Evolutionary conservation across 2,113 vertebrate species (phyloP).

Genomic region (Nestor notabilis): DNA sequence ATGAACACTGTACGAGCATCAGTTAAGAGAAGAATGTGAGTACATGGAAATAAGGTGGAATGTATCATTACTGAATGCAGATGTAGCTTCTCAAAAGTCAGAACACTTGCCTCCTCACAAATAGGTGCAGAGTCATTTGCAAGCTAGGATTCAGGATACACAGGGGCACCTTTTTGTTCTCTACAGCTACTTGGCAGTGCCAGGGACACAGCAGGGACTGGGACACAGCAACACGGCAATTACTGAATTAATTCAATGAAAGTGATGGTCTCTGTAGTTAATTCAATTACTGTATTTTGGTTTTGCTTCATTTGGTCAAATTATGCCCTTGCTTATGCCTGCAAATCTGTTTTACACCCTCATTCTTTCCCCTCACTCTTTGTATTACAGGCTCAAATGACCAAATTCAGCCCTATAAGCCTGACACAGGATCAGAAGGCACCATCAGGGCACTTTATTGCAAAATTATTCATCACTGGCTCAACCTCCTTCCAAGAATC

Average conservation of each 20-base stretch:
- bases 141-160: neutral
- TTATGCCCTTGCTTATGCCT: conserved; percentile 15
- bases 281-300: conserved; percentile 5
- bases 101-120: neutral
- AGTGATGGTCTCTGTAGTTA: neutral
- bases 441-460: neutral
- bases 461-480: neutral
- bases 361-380: neutral
- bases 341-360: neutral
- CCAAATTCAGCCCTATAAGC: neutral
- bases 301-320: conserved; percentile 24
- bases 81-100: neutral
- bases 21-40: neutral
- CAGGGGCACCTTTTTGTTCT: neutral
- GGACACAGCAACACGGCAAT: neutral
- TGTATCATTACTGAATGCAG: neutral
- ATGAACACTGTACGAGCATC: neutral
- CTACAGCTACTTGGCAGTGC: neutral
- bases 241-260: conserved; percentile 18
- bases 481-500: neutral
- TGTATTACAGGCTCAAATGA: neutral
- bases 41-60: neutral
- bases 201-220: neutral
- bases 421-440: neutral
- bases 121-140: neutral